These are phyloP conservation scores for Oreamnos americanus DNA, from an alignment of 2,113 vertebrate genomes.

Conservation along the genomic window DNA sequence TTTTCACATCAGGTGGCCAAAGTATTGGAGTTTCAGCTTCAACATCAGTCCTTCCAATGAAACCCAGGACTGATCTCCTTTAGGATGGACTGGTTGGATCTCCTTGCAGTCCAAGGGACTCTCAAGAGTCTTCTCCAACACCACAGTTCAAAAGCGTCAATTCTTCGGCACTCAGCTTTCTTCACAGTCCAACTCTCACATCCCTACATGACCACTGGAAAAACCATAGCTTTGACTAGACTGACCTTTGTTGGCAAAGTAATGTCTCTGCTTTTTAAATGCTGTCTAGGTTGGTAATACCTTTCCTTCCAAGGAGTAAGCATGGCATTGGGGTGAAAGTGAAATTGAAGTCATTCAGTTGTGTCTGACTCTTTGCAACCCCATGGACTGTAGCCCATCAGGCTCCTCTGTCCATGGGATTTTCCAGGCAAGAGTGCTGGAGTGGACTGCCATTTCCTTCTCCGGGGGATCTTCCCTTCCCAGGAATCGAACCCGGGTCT, in stretches of 20 bases:
- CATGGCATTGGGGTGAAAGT: neutral
- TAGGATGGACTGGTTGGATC: neutral
- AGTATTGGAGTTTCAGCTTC: too few species aligned
- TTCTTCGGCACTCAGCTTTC: neutral
- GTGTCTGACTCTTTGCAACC: too few species aligned
- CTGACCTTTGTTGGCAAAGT: neutral
- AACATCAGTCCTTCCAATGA: neutral
- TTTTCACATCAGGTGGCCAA: too few species aligned
- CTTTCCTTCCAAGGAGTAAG: neutral
- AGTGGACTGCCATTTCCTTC: too few species aligned
- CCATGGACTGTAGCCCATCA: too few species aligned
- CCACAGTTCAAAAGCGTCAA: neutral
- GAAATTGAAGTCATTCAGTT: too few species aligned
- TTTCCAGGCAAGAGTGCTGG: too few species aligned
- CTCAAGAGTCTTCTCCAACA: neutral
- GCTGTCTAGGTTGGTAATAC: neutral
- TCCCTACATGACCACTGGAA: neutral
- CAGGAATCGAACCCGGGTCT: too few species aligned
- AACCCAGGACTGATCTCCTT: neutral
- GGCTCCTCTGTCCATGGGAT: too few species aligned
- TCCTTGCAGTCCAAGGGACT: neutral
- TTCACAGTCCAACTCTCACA: neutral
- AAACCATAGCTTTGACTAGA: neutral
- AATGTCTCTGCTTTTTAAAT: neutral
- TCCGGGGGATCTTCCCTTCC: too few species aligned